Evolutionary conservation across 1,140 invertebrate species (phyloP).

Genomic region (Papilio polyxenes): DNA sequence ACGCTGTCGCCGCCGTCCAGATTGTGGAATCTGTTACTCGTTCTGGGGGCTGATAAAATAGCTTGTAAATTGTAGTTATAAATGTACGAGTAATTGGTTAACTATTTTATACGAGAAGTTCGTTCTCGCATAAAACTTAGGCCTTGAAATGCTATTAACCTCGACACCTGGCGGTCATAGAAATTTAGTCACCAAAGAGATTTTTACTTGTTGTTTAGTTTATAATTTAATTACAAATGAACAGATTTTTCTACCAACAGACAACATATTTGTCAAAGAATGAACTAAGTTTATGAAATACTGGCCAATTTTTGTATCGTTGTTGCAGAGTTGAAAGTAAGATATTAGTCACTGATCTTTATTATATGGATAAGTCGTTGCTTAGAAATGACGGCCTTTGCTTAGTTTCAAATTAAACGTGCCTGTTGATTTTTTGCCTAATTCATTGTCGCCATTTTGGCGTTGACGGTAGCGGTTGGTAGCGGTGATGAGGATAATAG

Average conservation of each 20-base stretch:
- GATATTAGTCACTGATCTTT: not conserved
- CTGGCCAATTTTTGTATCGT: not conserved
- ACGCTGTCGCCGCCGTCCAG: constrained; percentile 56
- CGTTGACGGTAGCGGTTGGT: too few species aligned
- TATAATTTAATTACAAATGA: too few species aligned
- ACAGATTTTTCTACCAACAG: not conserved
- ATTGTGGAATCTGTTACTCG: constrained; percentile 40
- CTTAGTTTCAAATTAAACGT: too few species aligned
- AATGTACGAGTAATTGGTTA: not conserved
- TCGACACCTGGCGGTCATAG: too few species aligned
- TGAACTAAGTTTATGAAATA: not conserved
- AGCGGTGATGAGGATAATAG: too few species aligned
- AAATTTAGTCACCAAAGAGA: too few species aligned
- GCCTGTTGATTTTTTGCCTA: too few species aligned
- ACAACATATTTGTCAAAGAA: not conserved
- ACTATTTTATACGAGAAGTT: not conserved
- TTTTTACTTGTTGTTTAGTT: not conserved
- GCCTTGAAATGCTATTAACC: not conserved
- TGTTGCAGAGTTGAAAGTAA: not conserved
- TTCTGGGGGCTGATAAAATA: constrained; percentile 28
- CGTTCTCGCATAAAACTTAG: not conserved
- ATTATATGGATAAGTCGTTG: too few species aligned
- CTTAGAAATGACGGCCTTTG: too few species aligned
- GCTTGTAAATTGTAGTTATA: not conserved
- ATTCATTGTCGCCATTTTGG: too few species aligned